Evolutionary conservation across 2,888 invertebrate species (phyloP).

Genomic region (Nemoura dubitans): DNA sequence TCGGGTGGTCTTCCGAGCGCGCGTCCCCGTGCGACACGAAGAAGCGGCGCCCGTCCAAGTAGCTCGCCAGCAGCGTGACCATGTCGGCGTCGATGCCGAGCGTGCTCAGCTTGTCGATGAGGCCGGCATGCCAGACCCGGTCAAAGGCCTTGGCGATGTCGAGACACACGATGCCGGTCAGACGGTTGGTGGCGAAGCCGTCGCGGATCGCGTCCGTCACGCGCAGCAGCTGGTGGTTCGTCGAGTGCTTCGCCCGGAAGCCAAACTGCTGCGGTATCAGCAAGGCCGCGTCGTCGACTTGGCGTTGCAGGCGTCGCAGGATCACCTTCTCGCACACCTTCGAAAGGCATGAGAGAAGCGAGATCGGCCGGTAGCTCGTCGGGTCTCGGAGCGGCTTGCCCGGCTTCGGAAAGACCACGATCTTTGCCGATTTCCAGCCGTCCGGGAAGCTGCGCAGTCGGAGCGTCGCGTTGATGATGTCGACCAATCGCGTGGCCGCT

Average conservation of each 20-base stretch:
- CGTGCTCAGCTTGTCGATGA: constrained; percentile 25
- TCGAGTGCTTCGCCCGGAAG: constrained; percentile 25
- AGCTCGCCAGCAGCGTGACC: too few relatives aligned
- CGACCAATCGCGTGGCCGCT: neutral
- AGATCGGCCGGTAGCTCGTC: constrained; percentile 53
- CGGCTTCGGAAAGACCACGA: constrained; percentile 53
- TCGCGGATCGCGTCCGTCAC: neutral
- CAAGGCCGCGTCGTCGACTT: constrained; percentile 39
- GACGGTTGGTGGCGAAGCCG: neutral
- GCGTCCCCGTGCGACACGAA: too few relatives aligned
- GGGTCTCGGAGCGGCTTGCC: constrained; percentile 51
- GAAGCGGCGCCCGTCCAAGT: too few relatives aligned
- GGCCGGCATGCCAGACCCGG: constrained; percentile 35
- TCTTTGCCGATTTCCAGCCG: constrained; percentile 50
- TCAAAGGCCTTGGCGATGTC: constrained; percentile 38
- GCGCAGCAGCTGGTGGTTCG: constrained; percentile 3
- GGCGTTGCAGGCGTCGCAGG: constrained; percentile 47
- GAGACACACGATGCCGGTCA: constrained; percentile 27
- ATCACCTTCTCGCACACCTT: constrained; percentile 53
- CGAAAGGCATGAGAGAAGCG: constrained; percentile 51
- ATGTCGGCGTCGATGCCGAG: too few relatives aligned
- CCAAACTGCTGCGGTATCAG: constrained; percentile 42
- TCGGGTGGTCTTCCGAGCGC: too few relatives aligned
- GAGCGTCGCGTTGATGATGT: neutral
- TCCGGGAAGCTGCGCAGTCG: neutral